Percentiles rank a stretch among this genome's conserved stretches.
Conservation (phyloP, 2,888 invertebrate species). For the Agonum fuliginosum region DNA sequence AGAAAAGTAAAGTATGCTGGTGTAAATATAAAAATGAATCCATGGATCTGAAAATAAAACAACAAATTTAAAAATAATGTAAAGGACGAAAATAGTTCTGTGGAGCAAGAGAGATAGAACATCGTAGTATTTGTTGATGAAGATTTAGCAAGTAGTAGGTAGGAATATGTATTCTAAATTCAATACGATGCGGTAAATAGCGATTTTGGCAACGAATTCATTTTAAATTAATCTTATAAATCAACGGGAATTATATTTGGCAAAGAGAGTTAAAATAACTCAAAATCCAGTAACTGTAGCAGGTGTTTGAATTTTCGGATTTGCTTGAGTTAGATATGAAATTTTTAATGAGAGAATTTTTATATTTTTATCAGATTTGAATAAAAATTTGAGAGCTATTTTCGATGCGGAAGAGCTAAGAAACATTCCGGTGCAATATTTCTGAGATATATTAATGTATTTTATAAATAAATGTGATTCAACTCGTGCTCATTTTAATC, state of each 20-base stretch:
- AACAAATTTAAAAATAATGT: constrained; percentile 36
- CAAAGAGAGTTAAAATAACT: constrained; percentile 39
- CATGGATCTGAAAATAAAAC: constrained; percentile 40
- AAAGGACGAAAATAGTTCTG: constrained; percentile 15
- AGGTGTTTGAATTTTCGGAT: constrained; percentile 15
- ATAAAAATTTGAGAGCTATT: background rate
- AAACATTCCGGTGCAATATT: too few relatives aligned
- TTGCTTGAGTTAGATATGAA: constrained; percentile 22
- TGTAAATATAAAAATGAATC: constrained; percentile 1
- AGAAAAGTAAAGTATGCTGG: constrained; percentile 14
- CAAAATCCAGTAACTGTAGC: constrained; percentile 35
- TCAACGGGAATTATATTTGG: constrained; percentile 53
- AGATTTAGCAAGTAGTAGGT: constrained; percentile 15
- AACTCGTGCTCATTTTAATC: too few relatives aligned
- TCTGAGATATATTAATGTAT: too few relatives aligned
- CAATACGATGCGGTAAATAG: constrained; percentile 44
- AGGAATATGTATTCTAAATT: constrained; percentile 49
- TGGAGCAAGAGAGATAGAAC: constrained; percentile 1
- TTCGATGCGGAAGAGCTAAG: background rate
- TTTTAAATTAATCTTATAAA: constrained; percentile 57
- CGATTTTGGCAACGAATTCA: constrained; percentile 38
- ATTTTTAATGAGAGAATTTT: constrained; percentile 19
- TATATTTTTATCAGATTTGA: background rate
- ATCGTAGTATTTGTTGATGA: constrained; percentile 42
- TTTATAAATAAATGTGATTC: too few relatives aligned